These are phyloP conservation scores for Mechanitis mazaeus DNA, from an alignment of 2,888 invertebrate species.

Conservation along the genomic window DNA sequence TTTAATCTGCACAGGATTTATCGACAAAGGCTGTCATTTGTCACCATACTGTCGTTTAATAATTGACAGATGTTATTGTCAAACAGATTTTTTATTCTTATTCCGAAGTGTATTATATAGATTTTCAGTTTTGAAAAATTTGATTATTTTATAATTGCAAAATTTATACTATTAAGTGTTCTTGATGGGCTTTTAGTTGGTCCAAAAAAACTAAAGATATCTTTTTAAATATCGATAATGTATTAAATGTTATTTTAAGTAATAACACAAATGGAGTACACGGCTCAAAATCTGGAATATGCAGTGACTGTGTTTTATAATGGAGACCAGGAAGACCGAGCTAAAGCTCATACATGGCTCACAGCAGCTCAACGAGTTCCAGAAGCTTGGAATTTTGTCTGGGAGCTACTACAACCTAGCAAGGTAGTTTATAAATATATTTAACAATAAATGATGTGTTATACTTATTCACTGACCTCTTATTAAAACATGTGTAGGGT, in stretches of 20 bases:
- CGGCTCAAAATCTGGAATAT: constrained; percentile 80
- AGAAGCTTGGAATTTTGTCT: constrained; percentile 95
- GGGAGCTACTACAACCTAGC: constrained; percentile 89
- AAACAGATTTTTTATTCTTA: too few relatives aligned
- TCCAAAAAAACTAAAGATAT: background rate
- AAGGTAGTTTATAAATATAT: constrained; percentile 76
- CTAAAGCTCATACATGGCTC: constrained; percentile 90
- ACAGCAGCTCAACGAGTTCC: constrained; percentile 89
- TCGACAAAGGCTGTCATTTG: too few relatives aligned
- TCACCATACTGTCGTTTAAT: too few relatives aligned
- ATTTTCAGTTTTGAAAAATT: background rate
- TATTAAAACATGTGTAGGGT: constrained; percentile 71
- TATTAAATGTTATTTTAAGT: constrained; percentile 8
- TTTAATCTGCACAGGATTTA: too few relatives aligned
- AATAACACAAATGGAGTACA: constrained; percentile 73
- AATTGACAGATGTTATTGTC: too few relatives aligned
- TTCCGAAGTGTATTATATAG: background rate
- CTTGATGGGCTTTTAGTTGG: background rate
- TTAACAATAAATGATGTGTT: background rate
- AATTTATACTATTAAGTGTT: background rate
- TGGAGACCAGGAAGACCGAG: constrained; percentile 79
- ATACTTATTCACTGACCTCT: background rate
- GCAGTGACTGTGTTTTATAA: constrained; percentile 82
- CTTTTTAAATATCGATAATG: constrained; percentile 17
- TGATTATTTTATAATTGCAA: background rate